Percentiles rank a stretch among this genome's conserved stretches.
phyloP scores from a whole-genome alignment of 2,888 invertebrate genomes.

The Halocaridina rubra region DNA sequence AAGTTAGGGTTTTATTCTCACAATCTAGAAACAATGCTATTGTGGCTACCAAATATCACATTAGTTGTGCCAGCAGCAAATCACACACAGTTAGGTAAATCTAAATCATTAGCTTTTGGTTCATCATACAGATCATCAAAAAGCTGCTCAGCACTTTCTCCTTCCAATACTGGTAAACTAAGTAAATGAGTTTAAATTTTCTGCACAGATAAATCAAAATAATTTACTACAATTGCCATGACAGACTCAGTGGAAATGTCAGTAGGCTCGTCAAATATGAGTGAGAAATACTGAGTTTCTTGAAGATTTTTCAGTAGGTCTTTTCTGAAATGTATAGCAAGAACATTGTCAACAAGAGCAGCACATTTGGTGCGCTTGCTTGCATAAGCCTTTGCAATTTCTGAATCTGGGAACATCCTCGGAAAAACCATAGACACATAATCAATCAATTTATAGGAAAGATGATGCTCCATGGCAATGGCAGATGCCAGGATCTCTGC shows the following conservation, averaged over 20 bases:
- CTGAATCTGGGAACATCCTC: background rate
- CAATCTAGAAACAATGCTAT: conserved; percentile 18
- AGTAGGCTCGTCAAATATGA: background rate
- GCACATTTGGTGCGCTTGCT: background rate
- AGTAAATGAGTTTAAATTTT: background rate
- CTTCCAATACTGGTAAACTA: background rate
- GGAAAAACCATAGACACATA: background rate
- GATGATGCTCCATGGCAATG: background rate
- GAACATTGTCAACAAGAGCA: background rate
- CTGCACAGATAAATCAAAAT: background rate
- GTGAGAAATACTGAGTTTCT: background rate
- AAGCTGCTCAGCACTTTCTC: background rate
- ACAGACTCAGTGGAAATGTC: conserved; percentile 1
- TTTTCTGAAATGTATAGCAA: background rate
- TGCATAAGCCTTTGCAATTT: background rate
- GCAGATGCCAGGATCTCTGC: background rate
- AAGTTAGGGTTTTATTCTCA: background rate
- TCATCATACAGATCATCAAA: background rate
- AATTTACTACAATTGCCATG: conserved; percentile 15
- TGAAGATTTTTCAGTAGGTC: background rate
- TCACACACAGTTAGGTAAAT: conserved; percentile 13
- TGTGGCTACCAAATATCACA: conserved; percentile 16
- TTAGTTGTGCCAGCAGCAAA: conserved; percentile 15
- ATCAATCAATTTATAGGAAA: background rate
- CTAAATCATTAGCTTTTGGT: background rate